A percentile compares a stretch with the other conserved stretches of the same genome.
Conservation (phyloP, 2,113 vertebrate species). For the Clarias batrachus region DNA sequence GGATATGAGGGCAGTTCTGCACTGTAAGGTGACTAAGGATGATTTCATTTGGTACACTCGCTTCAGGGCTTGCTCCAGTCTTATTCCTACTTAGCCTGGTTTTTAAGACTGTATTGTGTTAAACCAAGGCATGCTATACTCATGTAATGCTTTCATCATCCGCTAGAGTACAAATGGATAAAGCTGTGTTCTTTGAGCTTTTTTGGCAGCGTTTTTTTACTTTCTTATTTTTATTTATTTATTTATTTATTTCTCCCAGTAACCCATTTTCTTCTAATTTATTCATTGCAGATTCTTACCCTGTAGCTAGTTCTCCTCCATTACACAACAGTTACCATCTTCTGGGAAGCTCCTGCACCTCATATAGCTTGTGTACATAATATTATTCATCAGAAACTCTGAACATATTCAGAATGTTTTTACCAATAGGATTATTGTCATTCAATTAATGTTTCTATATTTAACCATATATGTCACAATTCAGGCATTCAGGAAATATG, state of each 20-base stretch:
- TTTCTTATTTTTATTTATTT: not conserved
- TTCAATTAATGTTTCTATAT: not conserved
- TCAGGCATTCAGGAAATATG: not conserved
- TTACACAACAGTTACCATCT: not conserved
- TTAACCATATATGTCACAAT: not conserved
- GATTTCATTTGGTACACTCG: not conserved
- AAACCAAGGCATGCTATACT: not conserved
- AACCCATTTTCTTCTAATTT: slow-evolving; percentile 4
- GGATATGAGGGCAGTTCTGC: not conserved
- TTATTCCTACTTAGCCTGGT: not conserved
- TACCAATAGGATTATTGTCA: not conserved
- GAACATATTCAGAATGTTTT: not conserved
- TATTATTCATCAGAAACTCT: not conserved
- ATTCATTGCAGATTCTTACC: not conserved
- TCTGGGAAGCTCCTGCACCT: not conserved
- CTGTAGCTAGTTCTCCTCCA: not conserved
- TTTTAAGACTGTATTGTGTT: not conserved
- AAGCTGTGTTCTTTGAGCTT: not conserved
- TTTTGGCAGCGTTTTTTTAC: not conserved
- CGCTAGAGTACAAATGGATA: not conserved
- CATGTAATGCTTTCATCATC: slow-evolving; percentile 6
- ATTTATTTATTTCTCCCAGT: not conserved
- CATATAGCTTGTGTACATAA: not conserved
- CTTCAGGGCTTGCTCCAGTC: not conserved
- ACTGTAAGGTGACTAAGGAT: not conserved